Percentiles rank a stretch among this genome's conserved stretches.
Conservation (phyloP, 2,888 invertebrate species). For the Cecidostiba fungosa region DNA sequence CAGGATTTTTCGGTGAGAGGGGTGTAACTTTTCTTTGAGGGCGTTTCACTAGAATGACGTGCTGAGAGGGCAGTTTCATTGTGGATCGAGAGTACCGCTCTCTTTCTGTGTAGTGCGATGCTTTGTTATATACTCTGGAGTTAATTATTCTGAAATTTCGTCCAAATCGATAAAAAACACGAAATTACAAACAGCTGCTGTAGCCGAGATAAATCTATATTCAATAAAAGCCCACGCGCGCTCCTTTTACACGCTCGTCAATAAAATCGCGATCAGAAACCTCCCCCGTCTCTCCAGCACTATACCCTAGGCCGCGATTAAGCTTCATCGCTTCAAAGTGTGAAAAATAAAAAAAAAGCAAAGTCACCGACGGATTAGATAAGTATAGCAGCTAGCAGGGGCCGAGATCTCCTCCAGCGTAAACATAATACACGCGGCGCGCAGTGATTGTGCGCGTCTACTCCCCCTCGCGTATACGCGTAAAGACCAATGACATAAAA, state of each 20-base stretch:
- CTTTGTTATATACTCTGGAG: not conserved
- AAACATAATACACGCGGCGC: slow-evolving; percentile 2
- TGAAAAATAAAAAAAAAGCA: slow-evolving; percentile 29
- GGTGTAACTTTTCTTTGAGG: not conserved
- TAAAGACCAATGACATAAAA: slow-evolving; percentile 74
- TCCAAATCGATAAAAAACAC: not conserved
- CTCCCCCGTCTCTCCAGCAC: not conserved
- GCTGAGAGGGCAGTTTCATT: slow-evolving; percentile 9
- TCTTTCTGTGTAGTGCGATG: no score
- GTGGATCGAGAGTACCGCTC: not conserved
- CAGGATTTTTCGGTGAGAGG: not conserved
- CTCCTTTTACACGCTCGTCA: not conserved
- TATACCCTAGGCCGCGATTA: not conserved
- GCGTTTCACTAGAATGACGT: not conserved
- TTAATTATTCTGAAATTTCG: no score
- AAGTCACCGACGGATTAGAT: slow-evolving; percentile 36
- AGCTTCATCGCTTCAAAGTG: not conserved
- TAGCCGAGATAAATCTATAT: not conserved
- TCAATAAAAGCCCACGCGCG: not conserved
- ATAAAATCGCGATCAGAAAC: not conserved
- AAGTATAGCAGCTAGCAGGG: slow-evolving; percentile 25
- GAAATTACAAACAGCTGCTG: no score
- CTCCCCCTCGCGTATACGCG: slow-evolving; percentile 64
- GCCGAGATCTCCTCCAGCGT: not conserved
- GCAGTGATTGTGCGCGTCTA: slow-evolving; percentile 41